Conservation (phyloP, 2,797 vertebrate species). For the Falco novaeseelandiae region DNA sequence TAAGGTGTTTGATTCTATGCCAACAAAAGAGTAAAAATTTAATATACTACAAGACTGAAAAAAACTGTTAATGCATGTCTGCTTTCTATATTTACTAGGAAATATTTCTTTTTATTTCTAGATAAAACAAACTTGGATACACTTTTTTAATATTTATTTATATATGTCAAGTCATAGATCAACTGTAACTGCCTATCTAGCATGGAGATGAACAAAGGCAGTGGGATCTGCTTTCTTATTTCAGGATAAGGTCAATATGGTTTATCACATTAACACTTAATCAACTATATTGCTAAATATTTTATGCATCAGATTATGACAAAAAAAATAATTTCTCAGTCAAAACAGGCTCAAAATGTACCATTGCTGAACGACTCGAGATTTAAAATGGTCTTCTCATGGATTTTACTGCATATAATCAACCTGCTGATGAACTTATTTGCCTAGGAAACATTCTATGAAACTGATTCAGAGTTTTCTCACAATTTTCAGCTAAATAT, state of each 20-base stretch:
- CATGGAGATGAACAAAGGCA: not conserved
- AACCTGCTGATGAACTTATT: not conserved
- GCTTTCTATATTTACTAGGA: not conserved
- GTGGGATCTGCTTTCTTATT: not conserved
- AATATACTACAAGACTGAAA: not conserved
- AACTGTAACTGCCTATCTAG: not conserved
- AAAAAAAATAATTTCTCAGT: not conserved
- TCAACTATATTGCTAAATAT: not conserved
- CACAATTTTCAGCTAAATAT: not conserved
- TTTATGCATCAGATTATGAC: not conserved
- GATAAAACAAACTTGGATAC: not conserved
- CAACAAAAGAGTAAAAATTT: not conserved
- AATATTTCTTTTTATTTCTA: not conserved
- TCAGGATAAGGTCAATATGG: not conserved
- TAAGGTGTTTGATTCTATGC: not conserved
- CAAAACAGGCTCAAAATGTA: not conserved
- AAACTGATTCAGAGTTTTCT: not conserved
- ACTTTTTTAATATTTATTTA: not conserved
- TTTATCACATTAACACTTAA: not conserved
- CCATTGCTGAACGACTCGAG: not conserved
- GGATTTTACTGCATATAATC: not conserved
- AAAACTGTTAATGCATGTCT: not conserved
- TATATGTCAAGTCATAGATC: not conserved
- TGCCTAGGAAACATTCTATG: not conserved
- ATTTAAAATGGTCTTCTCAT: not conserved